These are phyloP conservation scores for Tonatia bakeri DNA, from an alignment of 2,113 vertebrate species.

Conservation along the genomic window DNA sequence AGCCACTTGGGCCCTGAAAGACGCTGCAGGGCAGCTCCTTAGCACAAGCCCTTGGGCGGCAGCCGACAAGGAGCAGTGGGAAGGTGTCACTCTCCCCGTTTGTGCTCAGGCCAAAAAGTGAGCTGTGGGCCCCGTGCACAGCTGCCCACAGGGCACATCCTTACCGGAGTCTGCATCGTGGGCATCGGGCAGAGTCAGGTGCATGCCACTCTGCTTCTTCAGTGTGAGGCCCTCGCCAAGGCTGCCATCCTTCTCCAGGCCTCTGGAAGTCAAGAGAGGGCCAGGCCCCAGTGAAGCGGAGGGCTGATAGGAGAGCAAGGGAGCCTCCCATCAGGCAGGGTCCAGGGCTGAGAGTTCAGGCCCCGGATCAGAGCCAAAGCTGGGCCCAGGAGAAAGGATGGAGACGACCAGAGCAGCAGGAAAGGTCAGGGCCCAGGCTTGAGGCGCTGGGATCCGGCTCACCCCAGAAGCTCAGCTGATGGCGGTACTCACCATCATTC, in stretches of 20 bases:
- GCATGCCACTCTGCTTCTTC: constrained; percentile 86
- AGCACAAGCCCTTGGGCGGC: not conserved
- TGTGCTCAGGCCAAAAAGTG: not conserved
- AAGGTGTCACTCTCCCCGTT: not conserved
- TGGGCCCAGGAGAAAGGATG: not conserved
- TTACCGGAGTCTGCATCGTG: constrained; percentile 91
- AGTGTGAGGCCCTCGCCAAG: constrained; percentile 82
- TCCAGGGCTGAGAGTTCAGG: not conserved
- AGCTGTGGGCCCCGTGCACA: rapidly evolving
- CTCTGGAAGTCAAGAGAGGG: constrained; percentile 83
- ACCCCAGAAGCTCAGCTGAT: not conserved
- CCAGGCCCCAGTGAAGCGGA: not conserved
- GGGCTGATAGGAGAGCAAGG: not conserved
- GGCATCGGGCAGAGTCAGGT: constrained; percentile 92
- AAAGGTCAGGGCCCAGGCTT: not conserved
- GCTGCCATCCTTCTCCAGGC: constrained; percentile 91
- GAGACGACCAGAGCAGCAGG: not conserved
- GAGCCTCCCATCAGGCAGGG: not conserved
- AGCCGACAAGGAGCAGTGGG: not conserved
- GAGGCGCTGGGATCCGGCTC: not conserved
- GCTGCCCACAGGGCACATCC: not conserved
- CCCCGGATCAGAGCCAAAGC: not conserved
- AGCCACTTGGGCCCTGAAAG: not conserved
- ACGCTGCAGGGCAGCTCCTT: not conserved
- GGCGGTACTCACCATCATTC: no score